Evolutionary conservation across 1,140 invertebrate species (phyloP).

Genomic region (Mercenaria mercenaria): DNA sequence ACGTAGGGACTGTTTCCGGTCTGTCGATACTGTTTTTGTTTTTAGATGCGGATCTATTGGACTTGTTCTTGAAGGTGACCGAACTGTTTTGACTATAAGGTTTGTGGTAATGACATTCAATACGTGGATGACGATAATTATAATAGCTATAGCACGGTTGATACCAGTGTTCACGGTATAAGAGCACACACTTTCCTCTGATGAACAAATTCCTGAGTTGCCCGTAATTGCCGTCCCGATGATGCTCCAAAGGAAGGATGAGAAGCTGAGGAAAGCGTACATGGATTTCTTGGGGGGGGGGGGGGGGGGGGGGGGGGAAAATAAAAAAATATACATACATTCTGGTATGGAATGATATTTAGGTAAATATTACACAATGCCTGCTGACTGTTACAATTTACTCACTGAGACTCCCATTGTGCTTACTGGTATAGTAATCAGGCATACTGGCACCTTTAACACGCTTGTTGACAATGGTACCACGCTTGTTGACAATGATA

Average conservation of each 20-base stretch:
- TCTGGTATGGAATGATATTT: too few relatives aligned
- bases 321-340: too few relatives aligned
- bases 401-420: too few relatives aligned
- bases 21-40: neutral
- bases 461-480: too few relatives aligned
- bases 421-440: too few relatives aligned
- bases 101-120: neutral
- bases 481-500: too few relatives aligned
- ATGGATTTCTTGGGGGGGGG: too few relatives aligned
- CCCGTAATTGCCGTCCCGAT: neutral
- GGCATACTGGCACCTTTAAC: too few relatives aligned
- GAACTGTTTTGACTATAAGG: neutral
- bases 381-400: too few relatives aligned
- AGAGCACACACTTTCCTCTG: neutral
- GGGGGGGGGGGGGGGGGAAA: too few relatives aligned
- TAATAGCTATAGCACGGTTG: neutral
- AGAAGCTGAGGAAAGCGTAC: neutral
- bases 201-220: neutral
- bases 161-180: neutral
- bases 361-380: too few relatives aligned
- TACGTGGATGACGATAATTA: neutral
- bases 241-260: neutral
- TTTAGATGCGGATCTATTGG: neutral
- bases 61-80: neutral
- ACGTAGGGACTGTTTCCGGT: neutral